Evolutionary conservation across 2,113 vertebrate species (phyloP), one percentile per base, ranked within the genome.

Genomic region (Cacatua alba): DNA sequence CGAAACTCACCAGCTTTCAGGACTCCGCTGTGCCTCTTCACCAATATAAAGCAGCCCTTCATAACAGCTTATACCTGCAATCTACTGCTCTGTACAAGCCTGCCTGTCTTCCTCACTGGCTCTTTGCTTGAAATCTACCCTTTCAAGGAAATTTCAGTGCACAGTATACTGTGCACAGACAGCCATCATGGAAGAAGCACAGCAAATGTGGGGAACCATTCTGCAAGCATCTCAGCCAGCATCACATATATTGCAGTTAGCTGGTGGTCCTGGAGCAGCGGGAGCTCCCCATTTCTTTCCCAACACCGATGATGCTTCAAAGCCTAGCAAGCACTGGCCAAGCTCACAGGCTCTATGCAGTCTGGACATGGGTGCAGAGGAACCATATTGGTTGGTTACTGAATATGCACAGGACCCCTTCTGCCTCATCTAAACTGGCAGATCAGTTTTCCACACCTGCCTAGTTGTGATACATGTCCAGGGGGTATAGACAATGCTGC

Each of bases 391-490:
- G 2, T 0, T 44, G 25, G 70, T 55, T 49, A 72, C 11, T 29
- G 37, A 55, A 33, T 43, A 51, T 11, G 67, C 4, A 70, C 55
- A 70, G 15, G 59, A 48, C 8, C 9, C 7, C 10, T 75, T 78
- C 78, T 57, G 15, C 48, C 17, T 68, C 44, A 64, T 10, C 26
- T 48, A 29, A 82, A 37, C 28, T 13, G 31, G 28, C 0, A 82
- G 9, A 70, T 19, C 7, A 21, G 11, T 64, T 71, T 15, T 35
- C 23, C 78, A 57, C 62, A 49, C 25, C 25, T 35, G 14, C 17
- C 37, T 52, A 76, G 28, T 5, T 28, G 15, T 24, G 31, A 26
- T 7, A n/a, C 0, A 0, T n/a, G 35, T 28, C 37, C 63, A 57
- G 33, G 15, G 20, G 11, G 4, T 23, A 20, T 1, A 21, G 3